Base-by-base conservation (phyloP, 2,113 vertebrate species). In the Camelus bactrianus region DNA sequence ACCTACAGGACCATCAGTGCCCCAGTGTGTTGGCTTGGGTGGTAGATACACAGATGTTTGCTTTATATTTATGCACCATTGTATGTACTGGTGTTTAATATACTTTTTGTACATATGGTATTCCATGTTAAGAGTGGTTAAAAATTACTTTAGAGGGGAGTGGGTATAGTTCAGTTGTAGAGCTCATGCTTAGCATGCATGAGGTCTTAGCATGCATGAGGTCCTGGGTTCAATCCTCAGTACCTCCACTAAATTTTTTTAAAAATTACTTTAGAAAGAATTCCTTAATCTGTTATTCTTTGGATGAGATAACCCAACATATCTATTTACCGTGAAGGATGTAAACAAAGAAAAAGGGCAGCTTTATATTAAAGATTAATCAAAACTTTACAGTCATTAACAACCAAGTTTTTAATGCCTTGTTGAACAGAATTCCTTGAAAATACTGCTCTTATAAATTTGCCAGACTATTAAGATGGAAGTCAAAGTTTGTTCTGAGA, bases 401-500 rank as follows among this genome's bases (percentile, higher is more conserved):
- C 83, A 22, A 69, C 35, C 11, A 64, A 28, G 19, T 85, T 77
- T 93, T 87, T 2, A 84, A 72, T 94, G 19, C 20, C 96, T 94
- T 97, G 69, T 95, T 94, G 54, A 82, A 38, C 7, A 89, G 35
- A 0, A 10, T 62, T 89, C 20, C 88, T 91, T 96, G 65, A 84
- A 79, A 95, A 14, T 92, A 8, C 80, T 95, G 52, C 54, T 95
- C 17, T 79, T 83, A 62, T 20, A 82, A 96, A 96, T 93, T 84
- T 72, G 15, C 64, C 92, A 92, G 56, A 48, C 38, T 70, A 26
- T 97, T 93, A 70, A 94, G 83, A 62, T 91, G n/a, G 0, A 96
- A 97, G 69, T 83, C 22, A 91, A 42, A 91, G 35, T 93, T 89
- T 92, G 46, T 77, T 95, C 87, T 93, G 75, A 96, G 94, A 83